These are phyloP conservation scores for Anguilla megastoma DNA, from an alignment of 2,797 vertebrate genomes.

Conservation along the genomic window DNA sequence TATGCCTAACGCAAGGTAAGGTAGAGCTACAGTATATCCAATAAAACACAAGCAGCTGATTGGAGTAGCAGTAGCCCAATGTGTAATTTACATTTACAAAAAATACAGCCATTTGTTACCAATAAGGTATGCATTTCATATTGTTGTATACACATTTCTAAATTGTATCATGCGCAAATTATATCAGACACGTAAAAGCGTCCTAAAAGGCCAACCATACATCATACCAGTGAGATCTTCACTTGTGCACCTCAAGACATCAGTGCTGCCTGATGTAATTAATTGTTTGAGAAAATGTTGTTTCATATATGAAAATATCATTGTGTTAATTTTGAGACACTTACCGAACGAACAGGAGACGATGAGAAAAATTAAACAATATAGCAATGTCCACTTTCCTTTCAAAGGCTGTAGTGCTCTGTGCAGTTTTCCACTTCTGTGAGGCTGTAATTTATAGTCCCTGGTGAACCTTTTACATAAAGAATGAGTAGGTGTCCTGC, in stretches of 20 bases:
- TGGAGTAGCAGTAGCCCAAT: too few species aligned
- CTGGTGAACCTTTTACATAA: neutral
- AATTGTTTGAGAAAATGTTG: neutral
- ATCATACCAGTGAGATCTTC: neutral
- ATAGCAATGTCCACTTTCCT: neutral
- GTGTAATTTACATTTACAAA: too few species aligned
- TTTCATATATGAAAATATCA: neutral
- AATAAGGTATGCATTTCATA: too few species aligned
- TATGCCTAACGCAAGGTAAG: too few species aligned
- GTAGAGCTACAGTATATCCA: too few species aligned
- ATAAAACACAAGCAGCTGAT: too few species aligned
- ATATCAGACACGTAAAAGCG: too few species aligned
- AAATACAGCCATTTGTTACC: too few species aligned
- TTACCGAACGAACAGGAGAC: neutral
- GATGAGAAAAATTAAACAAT: neutral
- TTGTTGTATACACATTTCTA: too few species aligned
- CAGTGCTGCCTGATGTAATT: too few species aligned
- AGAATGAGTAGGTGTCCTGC: neutral
- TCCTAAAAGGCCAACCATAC: too few species aligned
- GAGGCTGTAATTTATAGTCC: neutral
- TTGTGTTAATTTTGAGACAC: neutral
- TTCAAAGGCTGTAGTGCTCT: neutral
- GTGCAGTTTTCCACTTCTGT: neutral
- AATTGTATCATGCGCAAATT: too few species aligned
- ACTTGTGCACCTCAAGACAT: neutral